Base-by-base conservation (phyloP, 2,113 vertebrate genomes). In the Tragelaphus buxtoni region DNA sequence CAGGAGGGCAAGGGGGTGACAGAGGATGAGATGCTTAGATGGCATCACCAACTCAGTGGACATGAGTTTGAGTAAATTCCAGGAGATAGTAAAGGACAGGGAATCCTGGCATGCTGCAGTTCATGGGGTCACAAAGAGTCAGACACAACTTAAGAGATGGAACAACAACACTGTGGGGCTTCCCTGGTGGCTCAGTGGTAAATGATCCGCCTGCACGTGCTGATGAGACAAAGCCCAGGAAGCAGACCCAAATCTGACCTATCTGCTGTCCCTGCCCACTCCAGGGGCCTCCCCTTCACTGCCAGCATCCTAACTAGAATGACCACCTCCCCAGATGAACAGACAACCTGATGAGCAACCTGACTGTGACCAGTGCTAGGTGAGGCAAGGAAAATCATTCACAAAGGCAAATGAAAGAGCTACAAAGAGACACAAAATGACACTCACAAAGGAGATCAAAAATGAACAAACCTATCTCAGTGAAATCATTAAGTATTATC, bases 131-230 rank as follows among this genome's bases (percentile, higher is more conserved):
- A 72, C n/a, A 72, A 9, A 65, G 69, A 13, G 35, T 42, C 35
- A 72, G 69, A 72, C 20, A 12, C 1, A 0, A 39, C 20, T 24
- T 24, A 10, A 39, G 65, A 39, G 2, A 13, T 9, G 1, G 35
- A 5, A 22, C 65, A 42, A 12, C 65, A 39, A 1, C 65, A 24
- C 35, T 24, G 32, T 0, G 1, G 22, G 39, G 5, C 22, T 8
- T 13, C 69, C 39, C 7, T 45, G 72, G 22, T 8, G 39, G 22
- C 39, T 42, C 72, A 74, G 39, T 0, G 39, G 12, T 26, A 2
- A 74, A 45, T 2, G 11, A 26, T 74, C 39, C 0, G 0, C 24
- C 72, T 14, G 72, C 72, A 24, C 5, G 4, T 6, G 69, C 2
- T n/a, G 35, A 11, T 20, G 22, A 90, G 56, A 47, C 63, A 49